phyloP scores from a whole-genome alignment of 92 coral and sea anemone genomes.

The Epizoanthus ramosus region DNA sequence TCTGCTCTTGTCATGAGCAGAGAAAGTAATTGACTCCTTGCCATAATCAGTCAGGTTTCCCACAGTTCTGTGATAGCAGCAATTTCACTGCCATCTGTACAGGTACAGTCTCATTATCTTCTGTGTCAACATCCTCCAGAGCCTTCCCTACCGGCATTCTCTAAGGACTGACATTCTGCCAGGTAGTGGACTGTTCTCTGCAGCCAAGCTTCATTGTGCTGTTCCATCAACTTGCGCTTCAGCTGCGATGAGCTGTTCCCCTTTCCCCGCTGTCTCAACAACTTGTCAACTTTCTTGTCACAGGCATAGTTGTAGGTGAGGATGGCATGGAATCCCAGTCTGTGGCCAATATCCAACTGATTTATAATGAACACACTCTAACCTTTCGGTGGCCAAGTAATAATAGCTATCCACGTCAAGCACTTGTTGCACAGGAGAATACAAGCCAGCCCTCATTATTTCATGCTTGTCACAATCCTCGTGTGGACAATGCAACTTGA shows the following conservation, averaged over 20 bases:
- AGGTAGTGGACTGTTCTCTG: constrained; percentile 36
- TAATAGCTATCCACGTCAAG: constrained; percentile 28
- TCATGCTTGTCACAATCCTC: constrained; percentile 21
- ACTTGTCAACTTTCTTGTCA: constrained; percentile 59
- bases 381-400: constrained; percentile 28
- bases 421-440: constrained; percentile 41
- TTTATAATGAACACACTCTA: constrained; percentile 54
- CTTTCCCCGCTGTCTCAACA: constrained; percentile 31
- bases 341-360: constrained; percentile 64
- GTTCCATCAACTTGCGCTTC: constrained; percentile 16
- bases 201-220: constrained; percentile 48
- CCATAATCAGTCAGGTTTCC: constrained; percentile 56
- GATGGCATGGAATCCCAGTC: constrained; percentile 54
- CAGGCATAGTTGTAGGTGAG: constrained; percentile 71
- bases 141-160: background rate
- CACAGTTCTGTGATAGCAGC: constrained; percentile 38
- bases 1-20: constrained; percentile 47
- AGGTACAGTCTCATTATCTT: too few relatives aligned
- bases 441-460: constrained; percentile 44
- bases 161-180: constrained; percentile 53
- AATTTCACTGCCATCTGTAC: too few relatives aligned
- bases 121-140: too few relatives aligned
- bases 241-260: constrained; percentile 49
- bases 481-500: background rate
- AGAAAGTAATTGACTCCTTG: constrained; percentile 46